Conservation (phyloP, 30 jellyfish, hydroid and myxozoan genomes). For the Morbakka virulenta region DNA sequence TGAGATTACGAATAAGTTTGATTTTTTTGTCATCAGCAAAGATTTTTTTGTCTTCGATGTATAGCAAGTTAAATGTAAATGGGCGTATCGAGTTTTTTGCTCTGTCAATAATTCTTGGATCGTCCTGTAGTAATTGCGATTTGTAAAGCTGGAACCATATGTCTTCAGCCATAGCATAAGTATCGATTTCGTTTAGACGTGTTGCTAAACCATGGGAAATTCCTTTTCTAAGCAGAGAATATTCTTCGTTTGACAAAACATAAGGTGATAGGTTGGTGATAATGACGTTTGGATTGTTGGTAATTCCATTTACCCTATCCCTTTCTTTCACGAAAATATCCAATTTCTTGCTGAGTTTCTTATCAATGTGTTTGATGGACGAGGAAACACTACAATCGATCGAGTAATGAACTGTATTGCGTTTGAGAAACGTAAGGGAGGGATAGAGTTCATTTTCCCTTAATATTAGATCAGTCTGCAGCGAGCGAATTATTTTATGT, state of each 20-base stretch:
- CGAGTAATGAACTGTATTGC: too few species aligned
- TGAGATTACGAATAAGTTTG: not conserved
- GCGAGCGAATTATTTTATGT: too few species aligned
- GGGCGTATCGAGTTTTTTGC: conserved; percentile 4
- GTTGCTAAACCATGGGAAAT: conserved; percentile 14
- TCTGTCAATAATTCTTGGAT: not conserved
- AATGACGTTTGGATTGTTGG: not conserved
- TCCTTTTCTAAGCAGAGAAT: not conserved
- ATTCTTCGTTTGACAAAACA: conserved; percentile 5
- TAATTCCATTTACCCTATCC: not conserved
- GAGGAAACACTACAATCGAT: too few species aligned
- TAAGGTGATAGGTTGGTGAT: not conserved
- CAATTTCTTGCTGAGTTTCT: too few species aligned
- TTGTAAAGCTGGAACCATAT: conserved; percentile 1
- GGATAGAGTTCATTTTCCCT: too few species aligned
- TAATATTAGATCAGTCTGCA: too few species aligned
- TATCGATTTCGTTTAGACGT: conserved; percentile 7
- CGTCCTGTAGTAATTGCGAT: not conserved
- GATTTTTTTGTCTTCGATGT: conserved; percentile 13
- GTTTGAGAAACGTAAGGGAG: too few species aligned
- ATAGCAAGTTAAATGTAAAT: not conserved
- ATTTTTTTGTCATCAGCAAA: not conserved
- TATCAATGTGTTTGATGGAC: too few species aligned
- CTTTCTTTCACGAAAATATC: not conserved
- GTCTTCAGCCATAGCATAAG: conserved; percentile 7